Conservation (phyloP, 23 tunicate species). For the Clavelina lepadiformis region DNA sequence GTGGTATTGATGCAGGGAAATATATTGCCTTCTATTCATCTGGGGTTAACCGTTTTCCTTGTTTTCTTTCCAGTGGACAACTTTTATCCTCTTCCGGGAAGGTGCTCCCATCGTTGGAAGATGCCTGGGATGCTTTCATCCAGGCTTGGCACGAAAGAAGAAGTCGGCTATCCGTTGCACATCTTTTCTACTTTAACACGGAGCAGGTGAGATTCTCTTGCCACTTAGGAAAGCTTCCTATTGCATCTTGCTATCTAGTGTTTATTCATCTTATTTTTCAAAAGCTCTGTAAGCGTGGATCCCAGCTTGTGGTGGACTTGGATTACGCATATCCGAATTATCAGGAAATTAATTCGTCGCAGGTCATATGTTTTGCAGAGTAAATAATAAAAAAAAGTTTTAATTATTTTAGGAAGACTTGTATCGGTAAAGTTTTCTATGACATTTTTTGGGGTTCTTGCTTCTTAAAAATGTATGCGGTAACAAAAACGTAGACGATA, state of each 20-base stretch:
- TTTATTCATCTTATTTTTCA: not conserved
- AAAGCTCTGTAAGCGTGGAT: conserved; percentile 62
- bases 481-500: too few relatives aligned
- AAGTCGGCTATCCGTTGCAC: conserved; percentile 71
- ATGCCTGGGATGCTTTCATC: conserved; percentile 56
- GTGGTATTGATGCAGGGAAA: too few relatives aligned
- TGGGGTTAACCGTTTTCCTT: too few relatives aligned
- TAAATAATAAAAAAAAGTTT: not conserved
- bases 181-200: conserved; percentile 49
- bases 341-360: too few relatives aligned
- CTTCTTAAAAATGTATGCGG: too few relatives aligned
- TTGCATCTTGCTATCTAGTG: too few relatives aligned
- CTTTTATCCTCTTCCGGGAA: conserved; percentile 41
- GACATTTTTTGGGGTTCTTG: too few relatives aligned
- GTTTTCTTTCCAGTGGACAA: conserved; percentile 39
- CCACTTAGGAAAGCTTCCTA: too few relatives aligned
- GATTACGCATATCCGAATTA: conserved; percentile 47
- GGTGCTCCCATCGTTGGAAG: conserved; percentile 64
- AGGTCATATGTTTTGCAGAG: not conserved
- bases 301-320: conserved; percentile 58
- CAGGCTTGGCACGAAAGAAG: conserved; percentile 62
- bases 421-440: too few relatives aligned
- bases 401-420: not conserved
- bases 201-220: conserved; percentile 88
- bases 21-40: too few relatives aligned